Evolutionary conservation across 2,113 vertebrate species (phyloP).

Genomic region (Chionodraco myersi): DNA sequence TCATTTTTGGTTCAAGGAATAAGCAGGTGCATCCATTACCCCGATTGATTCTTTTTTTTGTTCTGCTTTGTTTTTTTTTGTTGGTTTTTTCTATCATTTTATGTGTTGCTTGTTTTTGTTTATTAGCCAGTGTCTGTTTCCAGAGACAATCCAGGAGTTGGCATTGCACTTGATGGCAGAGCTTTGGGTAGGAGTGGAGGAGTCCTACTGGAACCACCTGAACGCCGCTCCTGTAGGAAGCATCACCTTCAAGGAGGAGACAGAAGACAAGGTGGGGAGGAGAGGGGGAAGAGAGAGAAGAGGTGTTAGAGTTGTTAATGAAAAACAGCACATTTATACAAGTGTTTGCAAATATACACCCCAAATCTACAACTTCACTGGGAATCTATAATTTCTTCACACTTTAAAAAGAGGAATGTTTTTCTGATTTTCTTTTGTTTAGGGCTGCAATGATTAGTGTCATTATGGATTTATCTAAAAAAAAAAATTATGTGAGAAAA

Average conservation of each 20-base stretch:
- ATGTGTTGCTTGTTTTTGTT: slow-evolving; percentile 78
- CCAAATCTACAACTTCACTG: background rate
- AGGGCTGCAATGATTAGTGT: background rate
- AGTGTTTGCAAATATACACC: slow-evolving; percentile 20
- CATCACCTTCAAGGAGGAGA: slow-evolving; percentile 97
- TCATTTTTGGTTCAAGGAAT: slow-evolving; percentile 99
- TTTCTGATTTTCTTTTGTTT: background rate
- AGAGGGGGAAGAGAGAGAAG: slow-evolving; percentile 14
- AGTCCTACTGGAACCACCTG: slow-evolving; percentile 99
- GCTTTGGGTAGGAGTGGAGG: slow-evolving; percentile 89
- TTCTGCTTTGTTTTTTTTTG: slow-evolving; percentile 44
- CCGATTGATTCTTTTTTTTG: slow-evolving; percentile 73
- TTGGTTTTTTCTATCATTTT: slow-evolving; percentile 54
- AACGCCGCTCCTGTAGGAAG: slow-evolving; percentile 98
- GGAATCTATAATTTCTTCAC: background rate
- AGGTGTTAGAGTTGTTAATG: slow-evolving; percentile 55
- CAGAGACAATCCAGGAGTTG: slow-evolving; percentile 95
- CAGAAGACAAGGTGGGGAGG: slow-evolving; percentile 77
- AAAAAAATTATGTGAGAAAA: background rate
- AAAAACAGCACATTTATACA: slow-evolving; percentile 35
- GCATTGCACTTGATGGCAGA: slow-evolving; percentile 99
- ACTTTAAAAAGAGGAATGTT: background rate
- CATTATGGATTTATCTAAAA: background rate
- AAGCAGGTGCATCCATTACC: slow-evolving; percentile 98
- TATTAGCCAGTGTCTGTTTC: slow-evolving; percentile 95